A percentile compares a stretch with the other conserved stretches of the same genome.
phyloP scores from a whole-genome alignment of 2,888 invertebrate species.

The Erynnis tages region DNA sequence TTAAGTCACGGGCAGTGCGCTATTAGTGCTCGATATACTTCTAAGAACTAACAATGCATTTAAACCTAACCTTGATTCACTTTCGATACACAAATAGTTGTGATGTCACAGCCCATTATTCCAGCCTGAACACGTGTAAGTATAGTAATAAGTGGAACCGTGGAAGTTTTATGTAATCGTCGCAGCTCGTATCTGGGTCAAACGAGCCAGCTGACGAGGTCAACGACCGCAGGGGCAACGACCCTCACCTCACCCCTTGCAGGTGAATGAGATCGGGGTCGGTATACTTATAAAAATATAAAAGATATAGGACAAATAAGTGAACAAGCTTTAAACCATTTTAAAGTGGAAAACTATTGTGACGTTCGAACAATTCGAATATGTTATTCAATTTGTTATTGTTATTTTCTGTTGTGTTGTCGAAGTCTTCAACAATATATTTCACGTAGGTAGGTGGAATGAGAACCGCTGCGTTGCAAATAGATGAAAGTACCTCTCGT shows the following conservation, averaged over 20 bases:
- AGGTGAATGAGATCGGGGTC: conserved; percentile 23
- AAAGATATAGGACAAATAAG: conserved; percentile 2
- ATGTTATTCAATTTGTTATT: too few relatives aligned
- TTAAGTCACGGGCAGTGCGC: too few relatives aligned
- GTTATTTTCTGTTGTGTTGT: too few relatives aligned
- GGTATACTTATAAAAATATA: conserved; percentile 1
- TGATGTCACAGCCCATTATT: conserved; percentile 5
- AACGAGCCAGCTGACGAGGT: conserved; percentile 37
- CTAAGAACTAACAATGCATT: not conserved
- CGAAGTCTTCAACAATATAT: too few relatives aligned
- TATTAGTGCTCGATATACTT: too few relatives aligned
- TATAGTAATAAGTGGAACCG: conserved; percentile 22
- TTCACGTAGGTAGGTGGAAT: too few relatives aligned
- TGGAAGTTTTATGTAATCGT: conserved; percentile 25
- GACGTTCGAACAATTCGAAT: too few relatives aligned
- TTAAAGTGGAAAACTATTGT: not conserved
- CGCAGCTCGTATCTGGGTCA: conserved; percentile 24
- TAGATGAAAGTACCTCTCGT: too few relatives aligned
- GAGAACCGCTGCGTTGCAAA: too few relatives aligned
- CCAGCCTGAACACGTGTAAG: conserved; percentile 13
- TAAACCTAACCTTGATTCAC: conserved; percentile 16
- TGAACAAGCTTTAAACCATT: not conserved
- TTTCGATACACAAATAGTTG: conserved; percentile 19
- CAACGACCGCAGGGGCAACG: conserved; percentile 35
- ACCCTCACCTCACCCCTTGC: conserved; percentile 30